Base-by-base conservation (phyloP, 2,797 vertebrate species). In the Periparus ater region DNA sequence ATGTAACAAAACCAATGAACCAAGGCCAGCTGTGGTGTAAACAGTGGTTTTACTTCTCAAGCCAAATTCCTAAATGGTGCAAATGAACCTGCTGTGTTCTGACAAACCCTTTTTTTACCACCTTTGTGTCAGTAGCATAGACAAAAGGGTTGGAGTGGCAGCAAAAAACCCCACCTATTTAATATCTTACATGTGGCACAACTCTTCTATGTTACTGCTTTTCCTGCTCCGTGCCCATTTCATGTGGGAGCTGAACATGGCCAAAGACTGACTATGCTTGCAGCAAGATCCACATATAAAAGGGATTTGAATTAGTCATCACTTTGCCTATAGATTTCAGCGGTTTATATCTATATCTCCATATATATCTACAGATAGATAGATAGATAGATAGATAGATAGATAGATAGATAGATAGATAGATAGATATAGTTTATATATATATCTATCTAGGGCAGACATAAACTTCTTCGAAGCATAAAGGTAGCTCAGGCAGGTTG, bases 11-110 rank as follows among this genome's bases (percentile, higher is more conserved):
- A 68, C 26, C 71, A 93, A 18, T 71, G 71, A 78, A 70, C 44
- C 71, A 84, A 91, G 67, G 74, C 73, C 83, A 85, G 32, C 72
- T 94, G 63, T 93, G 71, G 51, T 38, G 27, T 55, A 73, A 94
- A 89, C 22, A 72, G 66, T 66, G 74, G 70, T 81, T 87, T 79
- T 87, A 58, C 45, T 79, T 89, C 48, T 76, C 0, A 0, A 85
- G 68, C 48, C 74, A 70, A 82, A 85, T 70, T 85, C 53, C 66
- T 83, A 82, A 89, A 67, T 62, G 25, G 17, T 86, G 40, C 36
- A 44, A 79, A 50, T 66, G 60, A 85, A 73, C 40, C n/a, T 79
- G 23, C 55, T 78, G 6, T 60, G 66, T 67, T 93, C 63, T 60
- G 45, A 85, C 36, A 77, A 42, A 11, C 10, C 8, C 25, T 70